Conservation (phyloP, 2,888 invertebrate species). For the Chaetogeoica ovagalla region DNA sequence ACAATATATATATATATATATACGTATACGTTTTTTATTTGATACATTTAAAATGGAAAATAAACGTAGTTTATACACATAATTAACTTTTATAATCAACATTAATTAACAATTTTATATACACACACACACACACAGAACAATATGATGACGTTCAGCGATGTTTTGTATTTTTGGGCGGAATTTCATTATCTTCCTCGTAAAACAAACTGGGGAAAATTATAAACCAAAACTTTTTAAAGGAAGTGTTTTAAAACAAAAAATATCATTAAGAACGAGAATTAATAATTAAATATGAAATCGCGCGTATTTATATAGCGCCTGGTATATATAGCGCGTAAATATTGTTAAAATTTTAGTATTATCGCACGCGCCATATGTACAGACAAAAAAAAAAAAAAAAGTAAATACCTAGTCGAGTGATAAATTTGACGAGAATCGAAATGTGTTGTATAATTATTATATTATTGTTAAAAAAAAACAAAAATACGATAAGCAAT, state of each 20-base stretch:
- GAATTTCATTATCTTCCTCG: background rate
- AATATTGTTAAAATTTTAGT: too few species aligned
- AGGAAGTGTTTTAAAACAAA: background rate
- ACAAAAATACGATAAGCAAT: too few species aligned
- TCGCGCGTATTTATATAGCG: too few species aligned
- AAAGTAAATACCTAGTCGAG: too few species aligned
- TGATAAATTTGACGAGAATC: too few species aligned
- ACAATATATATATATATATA: too few species aligned
- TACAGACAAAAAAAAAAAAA: too few species aligned
- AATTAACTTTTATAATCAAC: conserved; percentile 3
- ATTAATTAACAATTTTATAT: background rate
- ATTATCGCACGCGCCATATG: too few species aligned
- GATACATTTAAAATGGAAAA: conserved; percentile 1
- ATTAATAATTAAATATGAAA: too few species aligned
- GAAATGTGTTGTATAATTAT: too few species aligned
- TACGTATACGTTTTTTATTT: background rate
- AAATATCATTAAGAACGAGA: background rate
- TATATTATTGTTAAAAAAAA: too few species aligned
- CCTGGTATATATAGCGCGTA: background rate
- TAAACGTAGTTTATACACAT: background rate
- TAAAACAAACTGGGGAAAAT: background rate
- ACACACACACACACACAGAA: background rate
- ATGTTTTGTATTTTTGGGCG: background rate
- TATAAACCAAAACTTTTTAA: background rate
- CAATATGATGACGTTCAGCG: background rate